Evolutionary conservation across 2,888 invertebrate genomes (phyloP), one percentile per base, ranked within the genome.

Genomic region (Thysanoteuthis rhombus): DNA sequence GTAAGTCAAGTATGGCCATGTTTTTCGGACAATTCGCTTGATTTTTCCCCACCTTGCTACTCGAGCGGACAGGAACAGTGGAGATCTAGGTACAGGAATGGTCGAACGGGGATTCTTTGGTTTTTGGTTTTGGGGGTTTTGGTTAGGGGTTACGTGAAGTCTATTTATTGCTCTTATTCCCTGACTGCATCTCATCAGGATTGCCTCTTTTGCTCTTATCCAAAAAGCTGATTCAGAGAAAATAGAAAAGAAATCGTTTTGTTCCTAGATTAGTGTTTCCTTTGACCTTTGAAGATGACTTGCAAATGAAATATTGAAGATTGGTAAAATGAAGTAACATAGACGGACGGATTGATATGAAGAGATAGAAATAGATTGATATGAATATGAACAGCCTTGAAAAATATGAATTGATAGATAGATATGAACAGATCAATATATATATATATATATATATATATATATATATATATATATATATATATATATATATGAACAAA

Each of bases 201-300:
- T 10, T 16, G n/a, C 75, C 16, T 6, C 75, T n/a, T 75, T 75
- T n/a, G 75, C n/a, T 25, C 52, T n/a, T n/a, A n/a, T n/a, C 75
- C 12, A 4, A 19, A 36, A n/a, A 36, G n/a, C n/a, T 75, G 16
- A 75, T 75, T 75, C 12, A 36, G 75, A 75, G 75, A 36, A 75
- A 75, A 75, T 75, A 75, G 75, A 75, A 75, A 75, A 75, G n/a
- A 75, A 75, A 75, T 75, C 75, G n/a, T 75, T 75, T 75, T n/a
- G n/a, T 75, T 75, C 36, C 10, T 8, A 75, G 75, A 75, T n/a
- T 36, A n/a, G 12, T 16, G 75, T 75, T 10, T 16, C 75, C 75
- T 75, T 75, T 75, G 75, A 75, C 75, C 75, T 52, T 22, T 52
- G 25, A 25, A 28, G 22, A 52, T 52, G 25, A 52, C 52, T n/a